Conservation (phyloP, 2,888 invertebrate species). For the Stenchaetothrips biformis region DNA sequence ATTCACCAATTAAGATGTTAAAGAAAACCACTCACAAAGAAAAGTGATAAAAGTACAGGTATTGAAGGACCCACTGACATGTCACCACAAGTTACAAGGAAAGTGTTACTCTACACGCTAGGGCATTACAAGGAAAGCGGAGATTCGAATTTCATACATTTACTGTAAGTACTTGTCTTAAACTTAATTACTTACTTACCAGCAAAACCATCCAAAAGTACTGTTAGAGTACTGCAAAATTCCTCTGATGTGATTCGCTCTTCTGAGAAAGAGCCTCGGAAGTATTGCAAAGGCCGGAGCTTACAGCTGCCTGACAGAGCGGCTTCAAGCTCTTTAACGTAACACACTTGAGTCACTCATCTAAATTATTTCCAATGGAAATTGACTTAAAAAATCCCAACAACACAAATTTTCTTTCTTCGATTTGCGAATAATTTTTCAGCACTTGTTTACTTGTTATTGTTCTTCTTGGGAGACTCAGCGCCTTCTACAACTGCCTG, state of each 20-base stretch:
- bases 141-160: not conserved
- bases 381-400: not conserved
- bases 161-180: not conserved
- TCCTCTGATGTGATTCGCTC: not conserved
- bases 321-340: not conserved
- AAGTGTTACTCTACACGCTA: not conserved
- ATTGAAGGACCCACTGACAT: not conserved
- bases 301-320: not conserved
- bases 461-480: constrained; percentile 4
- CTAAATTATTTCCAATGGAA: not conserved
- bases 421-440: constrained; percentile 15
- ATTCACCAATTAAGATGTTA: not conserved
- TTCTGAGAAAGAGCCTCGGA: not conserved
- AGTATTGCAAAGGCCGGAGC: not conserved
- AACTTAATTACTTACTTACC: not conserved
- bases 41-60: not conserved
- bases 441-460: constrained; percentile 6
- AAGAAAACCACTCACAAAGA: not conserved
- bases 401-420: not conserved
- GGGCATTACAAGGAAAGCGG: not conserved
- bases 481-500: not conserved
- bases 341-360: not conserved
- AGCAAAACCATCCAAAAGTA: not conserved
- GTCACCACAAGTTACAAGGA: not conserved
- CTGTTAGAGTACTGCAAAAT: not conserved